phyloP scores from a whole-genome alignment of 1,140 invertebrate genomes.

The Pogonomyrmex barbatus region DNA sequence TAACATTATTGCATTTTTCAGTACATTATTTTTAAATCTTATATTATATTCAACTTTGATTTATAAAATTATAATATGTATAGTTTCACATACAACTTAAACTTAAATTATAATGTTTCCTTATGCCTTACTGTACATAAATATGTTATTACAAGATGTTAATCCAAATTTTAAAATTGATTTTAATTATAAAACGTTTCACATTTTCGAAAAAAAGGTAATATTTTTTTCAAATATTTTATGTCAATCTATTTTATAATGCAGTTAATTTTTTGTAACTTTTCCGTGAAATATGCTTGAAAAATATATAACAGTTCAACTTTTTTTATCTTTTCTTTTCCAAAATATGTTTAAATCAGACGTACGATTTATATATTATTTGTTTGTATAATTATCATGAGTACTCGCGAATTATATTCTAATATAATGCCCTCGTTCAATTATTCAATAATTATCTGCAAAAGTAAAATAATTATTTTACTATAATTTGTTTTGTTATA shows the following conservation, averaged over 20 bases:
- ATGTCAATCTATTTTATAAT: not conserved
- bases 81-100: not conserved
- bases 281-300: not conserved
- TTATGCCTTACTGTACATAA: not conserved
- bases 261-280: not conserved
- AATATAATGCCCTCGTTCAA: slow-evolving; percentile 1
- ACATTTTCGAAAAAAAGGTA: not conserved
- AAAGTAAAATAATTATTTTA: not conserved
- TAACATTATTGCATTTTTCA: not conserved
- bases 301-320: not conserved
- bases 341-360: slow-evolving; percentile 20
- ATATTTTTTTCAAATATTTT: slow-evolving; percentile 6
- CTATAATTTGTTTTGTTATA: not conserved
- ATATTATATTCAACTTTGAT: not conserved
- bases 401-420: not conserved
- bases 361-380: not conserved
- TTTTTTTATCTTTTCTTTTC: not conserved
- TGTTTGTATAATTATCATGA: not conserved
- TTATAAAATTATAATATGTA: not conserved
- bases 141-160: not conserved
- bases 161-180: not conserved
- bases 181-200: not conserved
- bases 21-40: not conserved
- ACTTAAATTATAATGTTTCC: no score
- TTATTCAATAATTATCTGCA: not conserved